Evolutionary conservation across 2,797 vertebrate species (phyloP).

Genomic region (Acanthopagrus latus): DNA sequence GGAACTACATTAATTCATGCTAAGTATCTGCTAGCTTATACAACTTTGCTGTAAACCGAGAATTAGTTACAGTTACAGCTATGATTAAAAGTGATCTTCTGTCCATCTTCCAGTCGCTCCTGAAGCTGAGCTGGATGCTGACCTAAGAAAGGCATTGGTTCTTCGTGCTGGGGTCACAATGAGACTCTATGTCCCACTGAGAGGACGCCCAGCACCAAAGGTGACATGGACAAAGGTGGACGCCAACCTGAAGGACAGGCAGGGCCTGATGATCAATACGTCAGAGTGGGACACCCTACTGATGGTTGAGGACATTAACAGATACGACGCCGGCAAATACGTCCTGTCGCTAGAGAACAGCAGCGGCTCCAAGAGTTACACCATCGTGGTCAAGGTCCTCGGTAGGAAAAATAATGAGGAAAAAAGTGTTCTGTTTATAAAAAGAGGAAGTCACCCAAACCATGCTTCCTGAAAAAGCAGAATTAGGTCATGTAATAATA

Average conservation of each 20-base stretch:
- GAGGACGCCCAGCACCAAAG: constrained; percentile 95
- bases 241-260: constrained; percentile 92
- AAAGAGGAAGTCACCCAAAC: no score
- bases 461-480: no score
- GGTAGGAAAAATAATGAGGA: constrained; percentile 84
- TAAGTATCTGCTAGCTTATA: not conserved
- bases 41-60: not conserved
- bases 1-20: not conserved
- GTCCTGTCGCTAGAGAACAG: constrained; percentile 94
- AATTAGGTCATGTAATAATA: no score
- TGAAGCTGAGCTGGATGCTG: constrained; percentile 97
- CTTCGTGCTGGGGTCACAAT: constrained; percentile 96
- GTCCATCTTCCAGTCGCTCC: constrained; percentile 88
- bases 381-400: constrained; percentile 95
- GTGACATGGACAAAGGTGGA: constrained; percentile 95
- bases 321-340: constrained; percentile 98
- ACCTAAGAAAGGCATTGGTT: constrained; percentile 94
- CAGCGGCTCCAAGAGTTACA: constrained; percentile 95
- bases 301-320: constrained; percentile 94
- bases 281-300: constrained; percentile 96
- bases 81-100: not conserved
- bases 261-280: constrained; percentile 92
- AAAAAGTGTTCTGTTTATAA: not conserved
- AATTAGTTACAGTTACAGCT: not conserved
- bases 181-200: constrained; percentile 97